phyloP scores from a whole-genome alignment of 2,113 vertebrate genomes.

The Abramis brama region DNA sequence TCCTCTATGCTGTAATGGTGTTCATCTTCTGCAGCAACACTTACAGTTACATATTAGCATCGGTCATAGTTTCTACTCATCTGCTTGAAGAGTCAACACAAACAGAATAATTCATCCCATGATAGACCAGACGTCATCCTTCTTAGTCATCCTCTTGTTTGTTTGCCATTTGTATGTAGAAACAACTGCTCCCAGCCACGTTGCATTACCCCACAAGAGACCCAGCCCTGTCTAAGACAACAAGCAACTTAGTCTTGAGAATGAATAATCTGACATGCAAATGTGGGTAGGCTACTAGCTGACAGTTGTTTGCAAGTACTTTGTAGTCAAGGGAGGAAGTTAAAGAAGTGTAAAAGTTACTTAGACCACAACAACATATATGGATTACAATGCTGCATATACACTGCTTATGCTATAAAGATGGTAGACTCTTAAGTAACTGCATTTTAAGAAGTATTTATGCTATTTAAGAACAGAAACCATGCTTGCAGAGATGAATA shows the following conservation, averaged over 20 bases:
- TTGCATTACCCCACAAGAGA: conserved; percentile 16
- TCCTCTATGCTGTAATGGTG: not conserved
- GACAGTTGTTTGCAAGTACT: conserved; percentile 22
- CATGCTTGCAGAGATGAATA: not conserved
- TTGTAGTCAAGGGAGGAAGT: conserved; percentile 3
- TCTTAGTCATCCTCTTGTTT: conserved; percentile 30
- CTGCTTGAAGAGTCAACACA: conserved; percentile 21
- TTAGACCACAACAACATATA: not conserved
- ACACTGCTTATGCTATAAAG: too few species aligned
- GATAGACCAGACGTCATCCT: conserved; percentile 9
- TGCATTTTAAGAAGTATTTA: not conserved
- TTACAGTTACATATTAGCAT: conserved; percentile 16
- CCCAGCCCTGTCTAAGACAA: conserved; percentile 2
- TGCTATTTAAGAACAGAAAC: not conserved
- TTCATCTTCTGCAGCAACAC: not conserved
- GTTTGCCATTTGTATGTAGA: conserved; percentile 18
- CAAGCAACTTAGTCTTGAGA: conserved; percentile 26
- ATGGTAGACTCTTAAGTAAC: too few species aligned
- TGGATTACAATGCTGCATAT: too few species aligned
- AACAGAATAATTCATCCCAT: conserved; percentile 31
- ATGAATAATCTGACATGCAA: conserved; percentile 31
- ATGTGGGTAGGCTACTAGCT: not conserved
- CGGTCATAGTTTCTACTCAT: not conserved
- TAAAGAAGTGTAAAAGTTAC: conserved; percentile 1
- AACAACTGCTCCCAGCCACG: conserved; percentile 7